Base-by-base conservation (phyloP, 2,113 vertebrate species). In the Aspiorhynchus laticeps region DNA sequence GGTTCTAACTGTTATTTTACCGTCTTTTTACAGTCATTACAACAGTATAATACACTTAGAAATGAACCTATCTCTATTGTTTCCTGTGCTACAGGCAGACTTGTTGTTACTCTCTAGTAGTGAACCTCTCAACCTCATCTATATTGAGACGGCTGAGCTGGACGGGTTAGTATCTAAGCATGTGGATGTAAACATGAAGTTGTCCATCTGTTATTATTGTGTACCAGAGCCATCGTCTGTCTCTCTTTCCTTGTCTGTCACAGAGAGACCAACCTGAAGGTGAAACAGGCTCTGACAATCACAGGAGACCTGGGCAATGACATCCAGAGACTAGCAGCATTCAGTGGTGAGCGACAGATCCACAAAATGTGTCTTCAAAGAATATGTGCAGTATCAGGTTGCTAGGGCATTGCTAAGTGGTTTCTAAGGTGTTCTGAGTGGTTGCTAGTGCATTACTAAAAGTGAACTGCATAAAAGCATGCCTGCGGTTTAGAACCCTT, bases 211-310 rank as follows among this genome's bases (percentile, higher is more conserved):
- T 51, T 19, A 75, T 14, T 31, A 53, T 0, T 65, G 33, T 41
- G 7, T 80, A 75, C 84, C 85, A 6, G 21, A n/a, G 67, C 74
- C 38, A 36, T 85, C 67, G 67, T 89, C 76, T 46, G 17, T n/a
- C 6, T 87, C 43, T 85, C 87, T 69, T 24, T 78, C 28, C 38
- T 15, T 84, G 19, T 75, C 26, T 41, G 31, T 90, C 88, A 0
- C 87, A 99, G 98, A 75, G 98, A 99, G 93, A 99, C 98, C 63
- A 99, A 99, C 88, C 93, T 99, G 90, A 99, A 99, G 91, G 98
- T 99, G 91, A 98, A 97, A 84, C 98, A 99, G 93, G 95, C 96
- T 12, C 85, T 98, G 91, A 96, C 96, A 0, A 86, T 96, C 33
- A 99, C 98, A 7, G 95, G 96, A 43, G 94, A 96, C 1, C 75